Base-by-base conservation (phyloP, 2,888 invertebrate genomes). In the Tenodera sinensis region DNA sequence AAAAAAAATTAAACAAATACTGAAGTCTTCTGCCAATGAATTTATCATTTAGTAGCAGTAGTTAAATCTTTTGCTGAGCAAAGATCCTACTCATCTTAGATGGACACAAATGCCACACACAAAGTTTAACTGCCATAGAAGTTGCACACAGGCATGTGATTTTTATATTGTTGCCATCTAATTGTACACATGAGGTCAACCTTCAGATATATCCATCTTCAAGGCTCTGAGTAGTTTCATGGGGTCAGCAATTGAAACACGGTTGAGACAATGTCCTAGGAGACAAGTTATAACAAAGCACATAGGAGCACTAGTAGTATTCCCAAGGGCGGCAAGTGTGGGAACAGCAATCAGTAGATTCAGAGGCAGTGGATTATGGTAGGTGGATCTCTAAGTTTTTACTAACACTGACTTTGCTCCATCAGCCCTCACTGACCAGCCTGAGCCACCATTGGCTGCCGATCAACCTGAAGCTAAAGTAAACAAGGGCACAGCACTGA, bases 1-100 rank as follows among this genome's bases (percentile, higher is more conserved):
- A 88, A 34, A 30, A 34, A 4, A 8, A 8, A 8, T n/a, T 34
- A 8, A 0, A 8, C 8, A 6, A 34, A 34, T 34, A 27, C 89
- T 83, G 87, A 89, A 20, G 27, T 88, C n/a, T 91, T 91, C 86
- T 47, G 89, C 27, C 84, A 90, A 83, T 90, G 85, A 28, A 88
- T 91, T 85, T 30, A 90, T 34, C 91, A 91, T 34, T 87, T 87
- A 27, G 20, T 87, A n/a, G 6, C 28, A n/a, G n/a, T 20, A 28
- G 87, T 87, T 28, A 47, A 88, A 83, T 47, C 47, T 30, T 30
- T 28, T 30, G 6, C 34, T 28, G 34, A 83, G 88, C 28, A 30
- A 88, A 88, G 54, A 34, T 82, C 9, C 25, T 87, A 25, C 34
- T 87, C 9, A 82, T 87, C 30, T 81, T 82, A 54, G 82, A 82